Conservation (phyloP, 1,140 invertebrate genomes). For the Nasonia giraulti region DNA sequence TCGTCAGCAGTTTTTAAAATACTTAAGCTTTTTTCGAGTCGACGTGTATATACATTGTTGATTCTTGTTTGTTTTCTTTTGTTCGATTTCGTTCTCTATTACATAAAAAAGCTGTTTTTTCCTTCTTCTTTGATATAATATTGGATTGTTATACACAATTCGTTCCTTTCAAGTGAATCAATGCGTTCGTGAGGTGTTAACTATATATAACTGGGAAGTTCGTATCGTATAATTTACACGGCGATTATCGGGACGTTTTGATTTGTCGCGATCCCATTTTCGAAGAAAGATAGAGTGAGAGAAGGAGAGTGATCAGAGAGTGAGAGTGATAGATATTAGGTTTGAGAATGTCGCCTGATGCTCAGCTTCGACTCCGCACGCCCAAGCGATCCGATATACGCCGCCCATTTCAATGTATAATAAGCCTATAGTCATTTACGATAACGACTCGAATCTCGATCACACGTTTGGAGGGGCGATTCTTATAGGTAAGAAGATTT, state of each 20-base stretch:
- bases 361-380: background rate
- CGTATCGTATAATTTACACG: conserved; percentile 4
- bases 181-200: background rate
- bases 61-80: background rate
- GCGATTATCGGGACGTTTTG: conserved; percentile 17
- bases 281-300: too few species aligned
- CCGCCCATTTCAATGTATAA: background rate
- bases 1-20: conserved; percentile 31
- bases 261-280: conserved; percentile 13
- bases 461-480: background rate
- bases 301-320: too few species aligned
- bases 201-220: conserved; percentile 6
- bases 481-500: background rate
- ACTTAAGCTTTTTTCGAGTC: conserved; percentile 30
- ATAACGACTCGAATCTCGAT: conserved; percentile 5
- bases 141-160: background rate
- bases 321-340: too few species aligned
- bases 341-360: background rate
- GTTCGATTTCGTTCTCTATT: background rate
- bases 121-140: background rate
- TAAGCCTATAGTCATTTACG: background rate
- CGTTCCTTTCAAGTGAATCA: background rate
- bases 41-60: conserved; percentile 19
- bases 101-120: conserved; percentile 23
- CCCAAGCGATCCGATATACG: background rate